Conservation (phyloP, 1,140 invertebrate species). For the Pseudomyrmex dendroicus region DNA sequence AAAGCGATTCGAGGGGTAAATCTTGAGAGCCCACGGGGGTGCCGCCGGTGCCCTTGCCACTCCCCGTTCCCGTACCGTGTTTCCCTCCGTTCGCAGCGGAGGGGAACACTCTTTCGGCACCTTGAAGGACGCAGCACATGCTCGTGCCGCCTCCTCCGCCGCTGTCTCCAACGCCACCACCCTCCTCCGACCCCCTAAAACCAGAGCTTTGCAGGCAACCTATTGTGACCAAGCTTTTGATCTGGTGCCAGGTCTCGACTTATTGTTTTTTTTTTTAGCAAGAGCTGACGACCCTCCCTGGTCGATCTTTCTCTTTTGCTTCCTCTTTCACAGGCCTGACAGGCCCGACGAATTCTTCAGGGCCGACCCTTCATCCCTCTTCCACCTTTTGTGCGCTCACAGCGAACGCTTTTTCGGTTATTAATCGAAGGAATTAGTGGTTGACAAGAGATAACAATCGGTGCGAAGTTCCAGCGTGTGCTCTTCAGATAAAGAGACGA, state of each 20-base stretch:
- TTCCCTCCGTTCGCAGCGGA: slow-evolving; percentile 74
- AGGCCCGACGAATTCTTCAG: slow-evolving; percentile 51
- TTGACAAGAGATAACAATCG: not conserved
- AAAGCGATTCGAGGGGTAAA: slow-evolving; percentile 80
- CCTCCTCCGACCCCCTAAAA: slow-evolving; percentile 77
- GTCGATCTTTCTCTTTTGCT: slow-evolving; percentile 16
- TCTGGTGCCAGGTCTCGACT: slow-evolving; percentile 70
- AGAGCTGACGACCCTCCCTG: slow-evolving; percentile 67
- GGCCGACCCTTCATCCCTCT: slow-evolving; percentile 68
- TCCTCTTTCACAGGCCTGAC: slow-evolving; percentile 13
- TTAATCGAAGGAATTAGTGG: not conserved
- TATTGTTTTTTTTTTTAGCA: slow-evolving; percentile 56
- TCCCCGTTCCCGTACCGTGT: slow-evolving; percentile 59
- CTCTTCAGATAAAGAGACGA: not conserved
- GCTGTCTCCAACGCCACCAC: slow-evolving; percentile 64
- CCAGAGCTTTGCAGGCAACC: slow-evolving; percentile 81
- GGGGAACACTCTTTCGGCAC: slow-evolving; percentile 80
- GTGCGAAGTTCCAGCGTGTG: slow-evolving; percentile 14
- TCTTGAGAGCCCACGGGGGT: slow-evolving; percentile 72
- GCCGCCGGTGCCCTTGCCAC: slow-evolving; percentile 55
- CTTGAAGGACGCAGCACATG: slow-evolving; percentile 81
- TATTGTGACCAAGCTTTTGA: slow-evolving; percentile 80
- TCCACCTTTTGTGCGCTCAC: slow-evolving; percentile 1
- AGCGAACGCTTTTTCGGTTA: slow-evolving; percentile 13
- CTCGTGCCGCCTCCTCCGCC: slow-evolving; percentile 72